These are phyloP conservation scores for Arge pagana DNA, from an alignment of 2,888 invertebrate genomes.

Conservation along the genomic window DNA sequence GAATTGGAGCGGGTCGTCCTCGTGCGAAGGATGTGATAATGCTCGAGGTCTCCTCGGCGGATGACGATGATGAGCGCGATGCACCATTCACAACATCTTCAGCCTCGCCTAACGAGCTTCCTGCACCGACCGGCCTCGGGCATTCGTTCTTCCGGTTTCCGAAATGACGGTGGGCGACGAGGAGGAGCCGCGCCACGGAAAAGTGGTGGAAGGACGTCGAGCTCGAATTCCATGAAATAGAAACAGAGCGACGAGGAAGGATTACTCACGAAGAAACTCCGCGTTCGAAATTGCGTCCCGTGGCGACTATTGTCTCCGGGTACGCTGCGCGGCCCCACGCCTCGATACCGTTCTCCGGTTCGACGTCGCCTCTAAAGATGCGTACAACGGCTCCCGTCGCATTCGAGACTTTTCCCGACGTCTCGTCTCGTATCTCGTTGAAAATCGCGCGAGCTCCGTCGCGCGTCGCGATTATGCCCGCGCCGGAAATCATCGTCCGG, in stretches of 20 bases:
- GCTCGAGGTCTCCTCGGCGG: conserved; percentile 1
- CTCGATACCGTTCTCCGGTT: conserved; percentile 5
- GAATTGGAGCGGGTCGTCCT: no score
- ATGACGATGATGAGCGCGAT: not conserved
- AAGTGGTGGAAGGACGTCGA: conserved; percentile 9
- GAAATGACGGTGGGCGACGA: conserved; percentile 3
- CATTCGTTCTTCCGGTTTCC: conserved; percentile 9
- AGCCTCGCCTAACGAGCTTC: conserved; percentile 58
- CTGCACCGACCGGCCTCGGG: conserved; percentile 39
- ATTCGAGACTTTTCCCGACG: no score
- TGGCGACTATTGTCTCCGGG: conserved; percentile 35
- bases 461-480: no score
- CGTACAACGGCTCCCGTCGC: no score
- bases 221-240: conserved; percentile 3
- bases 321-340: conserved; percentile 17
- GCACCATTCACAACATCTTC: conserved; percentile 42
- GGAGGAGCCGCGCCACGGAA: no score
- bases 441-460: no score
- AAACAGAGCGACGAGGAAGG: no score
- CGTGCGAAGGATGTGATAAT: conserved; percentile 2
- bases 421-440: no score
- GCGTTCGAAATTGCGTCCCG: conserved; percentile 30
- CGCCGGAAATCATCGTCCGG: no score
- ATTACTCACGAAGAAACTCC: conserved; percentile 25
- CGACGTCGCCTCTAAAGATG: not conserved